A percentile compares a stretch with the other conserved stretches of the same genome.
Evolutionary conservation across 1,140 invertebrate genomes (phyloP).

Genomic region (Araneus ventricosus): DNA sequence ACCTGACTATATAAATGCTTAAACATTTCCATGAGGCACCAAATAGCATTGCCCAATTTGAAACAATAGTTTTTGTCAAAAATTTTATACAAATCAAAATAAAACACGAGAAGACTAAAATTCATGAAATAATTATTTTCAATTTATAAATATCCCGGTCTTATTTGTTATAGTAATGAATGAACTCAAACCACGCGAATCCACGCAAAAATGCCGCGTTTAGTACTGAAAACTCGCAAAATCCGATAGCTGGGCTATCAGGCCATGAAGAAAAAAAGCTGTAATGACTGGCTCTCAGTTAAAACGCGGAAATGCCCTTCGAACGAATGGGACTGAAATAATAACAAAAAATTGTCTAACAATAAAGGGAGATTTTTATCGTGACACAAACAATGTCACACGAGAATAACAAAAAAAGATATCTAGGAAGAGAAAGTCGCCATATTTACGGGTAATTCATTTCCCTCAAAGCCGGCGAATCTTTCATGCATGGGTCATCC

Average conservation of each 20-base stretch:
- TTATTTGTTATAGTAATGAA: background rate
- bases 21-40: background rate
- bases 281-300: background rate
- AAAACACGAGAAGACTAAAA: background rate
- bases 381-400: conserved; percentile 42
- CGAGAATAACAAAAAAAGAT: background rate
- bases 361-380: conserved; percentile 51
- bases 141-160: background rate
- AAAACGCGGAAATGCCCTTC: conserved; percentile 61
- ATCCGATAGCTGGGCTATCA: background rate
- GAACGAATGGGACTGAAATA: conserved; percentile 15
- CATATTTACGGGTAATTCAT: conserved; percentile 31
- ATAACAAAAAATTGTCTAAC: background rate
- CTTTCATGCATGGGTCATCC: conserved; percentile 15
- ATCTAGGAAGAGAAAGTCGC: conserved; percentile 39
- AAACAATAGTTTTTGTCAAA: background rate
- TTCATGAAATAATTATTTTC: background rate
- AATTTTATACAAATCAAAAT: too few relatives aligned
- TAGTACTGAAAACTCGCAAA: background rate
- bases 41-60: background rate
- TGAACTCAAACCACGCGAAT: background rate
- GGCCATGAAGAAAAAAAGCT: background rate
- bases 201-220: background rate
- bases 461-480: conserved; percentile 10
- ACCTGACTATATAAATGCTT: background rate